Evolutionary conservation across 2,888 invertebrate genomes (phyloP).

Genomic region (Punctoribates punctum): DNA sequence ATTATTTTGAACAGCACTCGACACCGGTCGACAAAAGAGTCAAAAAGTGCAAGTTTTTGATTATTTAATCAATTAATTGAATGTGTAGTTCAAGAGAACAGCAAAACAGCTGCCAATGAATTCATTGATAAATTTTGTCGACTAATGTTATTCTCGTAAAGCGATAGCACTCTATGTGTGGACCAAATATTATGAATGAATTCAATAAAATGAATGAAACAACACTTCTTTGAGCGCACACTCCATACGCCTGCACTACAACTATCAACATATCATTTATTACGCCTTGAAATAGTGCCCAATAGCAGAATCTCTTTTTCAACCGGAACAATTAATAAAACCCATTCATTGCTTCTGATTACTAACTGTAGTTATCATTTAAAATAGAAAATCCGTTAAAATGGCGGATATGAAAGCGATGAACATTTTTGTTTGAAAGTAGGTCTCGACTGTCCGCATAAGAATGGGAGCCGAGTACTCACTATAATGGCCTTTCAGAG

Average conservation of each 20-base stretch:
- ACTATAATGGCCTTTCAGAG: too few species aligned
- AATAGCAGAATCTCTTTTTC: neutral
- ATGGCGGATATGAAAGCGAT: too few species aligned
- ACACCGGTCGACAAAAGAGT: too few species aligned
- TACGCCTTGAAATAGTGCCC: constrained; percentile 8
- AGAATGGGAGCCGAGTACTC: too few species aligned
- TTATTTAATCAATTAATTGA: neutral
- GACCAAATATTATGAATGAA: constrained; percentile 19
- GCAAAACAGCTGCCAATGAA: neutral
- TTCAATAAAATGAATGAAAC: neutral
- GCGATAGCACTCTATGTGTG: neutral
- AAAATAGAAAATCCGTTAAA: too few species aligned
- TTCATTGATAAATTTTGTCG: constrained; percentile 14
- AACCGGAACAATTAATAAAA: too few species aligned
- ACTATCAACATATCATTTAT: neutral
- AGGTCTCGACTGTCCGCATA: too few species aligned
- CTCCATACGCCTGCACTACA: neutral
- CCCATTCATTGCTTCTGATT: too few species aligned
- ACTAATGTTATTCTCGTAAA: constrained; percentile 2
- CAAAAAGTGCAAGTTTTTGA: neutral
- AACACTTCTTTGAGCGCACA: constrained; percentile 2
- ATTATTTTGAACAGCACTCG: neutral
- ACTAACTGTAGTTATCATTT: too few species aligned
- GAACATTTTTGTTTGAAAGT: too few species aligned
- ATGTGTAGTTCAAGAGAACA: neutral